These are phyloP conservation scores for Paragorgia papillata DNA, from an alignment of 92 coral and sea anemone species.

Conservation along the genomic window DNA sequence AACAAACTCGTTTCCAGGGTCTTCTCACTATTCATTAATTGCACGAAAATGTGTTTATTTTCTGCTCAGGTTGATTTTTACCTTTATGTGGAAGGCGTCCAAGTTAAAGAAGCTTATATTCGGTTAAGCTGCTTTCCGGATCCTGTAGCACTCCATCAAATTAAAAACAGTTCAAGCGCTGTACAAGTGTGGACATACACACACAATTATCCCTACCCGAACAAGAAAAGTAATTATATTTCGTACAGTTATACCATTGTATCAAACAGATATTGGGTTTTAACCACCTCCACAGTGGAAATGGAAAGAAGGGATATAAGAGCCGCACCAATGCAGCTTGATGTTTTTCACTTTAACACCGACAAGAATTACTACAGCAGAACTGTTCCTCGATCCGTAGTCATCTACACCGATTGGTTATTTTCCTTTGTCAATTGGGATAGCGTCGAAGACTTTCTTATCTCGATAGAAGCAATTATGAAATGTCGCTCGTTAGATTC, in stretches of 20 bases:
- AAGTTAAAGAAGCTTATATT: conserved; percentile 2
- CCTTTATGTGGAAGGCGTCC: neutral
- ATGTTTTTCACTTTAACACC: conserved; percentile 56
- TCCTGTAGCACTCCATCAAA: neutral
- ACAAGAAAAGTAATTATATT: neutral
- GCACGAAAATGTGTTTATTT: too few relatives aligned
- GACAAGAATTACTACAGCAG: neutral
- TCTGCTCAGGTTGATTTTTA: conserved; percentile 16
- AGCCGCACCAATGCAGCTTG: conserved; percentile 53
- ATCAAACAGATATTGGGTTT: neutral
- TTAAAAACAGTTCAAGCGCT: neutral
- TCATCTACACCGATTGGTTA: conserved; percentile 10
- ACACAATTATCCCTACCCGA: neutral
- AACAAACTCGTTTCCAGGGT: too few relatives aligned
- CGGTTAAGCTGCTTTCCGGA: neutral
- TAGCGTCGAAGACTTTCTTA: conserved; percentile 3
- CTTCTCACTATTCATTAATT: too few relatives aligned
- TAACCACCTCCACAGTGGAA: too few relatives aligned
- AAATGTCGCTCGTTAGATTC: neutral
- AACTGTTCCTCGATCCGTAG: conserved; percentile 9
- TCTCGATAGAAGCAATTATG: neutral
- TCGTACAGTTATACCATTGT: neutral
- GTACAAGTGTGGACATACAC: neutral
- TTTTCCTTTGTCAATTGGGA: neutral
- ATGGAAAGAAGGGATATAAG: neutral